These are phyloP conservation scores for Lapara coniferarum DNA, from an alignment of 2,888 invertebrate species.

Conservation along the genomic window DNA sequence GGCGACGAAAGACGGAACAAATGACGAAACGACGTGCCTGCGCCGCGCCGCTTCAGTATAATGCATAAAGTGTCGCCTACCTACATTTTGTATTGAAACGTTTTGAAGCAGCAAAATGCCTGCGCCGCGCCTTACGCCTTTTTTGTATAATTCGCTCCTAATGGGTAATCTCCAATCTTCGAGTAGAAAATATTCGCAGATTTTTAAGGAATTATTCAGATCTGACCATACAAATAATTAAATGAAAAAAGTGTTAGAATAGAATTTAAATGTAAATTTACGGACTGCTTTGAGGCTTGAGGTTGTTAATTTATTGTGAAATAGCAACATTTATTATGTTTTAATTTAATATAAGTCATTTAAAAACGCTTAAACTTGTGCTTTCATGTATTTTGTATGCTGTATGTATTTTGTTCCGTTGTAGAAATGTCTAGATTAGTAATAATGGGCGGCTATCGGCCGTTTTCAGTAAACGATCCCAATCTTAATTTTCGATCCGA, in stretches of 20 bases:
- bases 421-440: not conserved
- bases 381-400: not conserved
- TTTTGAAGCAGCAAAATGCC: too few species aligned
- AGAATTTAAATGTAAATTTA: not conserved
- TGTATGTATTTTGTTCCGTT: conserved; percentile 1
- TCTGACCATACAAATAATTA: not conserved
- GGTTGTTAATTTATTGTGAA: not conserved
- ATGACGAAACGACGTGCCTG: too few species aligned
- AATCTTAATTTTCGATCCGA: too few species aligned
- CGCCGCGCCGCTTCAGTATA: too few species aligned
- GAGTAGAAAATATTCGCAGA: too few species aligned
- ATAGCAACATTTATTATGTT: not conserved
- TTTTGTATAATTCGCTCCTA: too few species aligned
- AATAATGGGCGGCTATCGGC: not conserved
- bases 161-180: too few species aligned
- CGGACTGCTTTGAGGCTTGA: not conserved
- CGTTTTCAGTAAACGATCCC: too few species aligned
- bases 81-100: too few species aligned
- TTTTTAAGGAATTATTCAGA: not conserved
- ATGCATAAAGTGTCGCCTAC: too few species aligned
- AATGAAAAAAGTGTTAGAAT: not conserved
- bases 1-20: too few species aligned
- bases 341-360: not conserved
- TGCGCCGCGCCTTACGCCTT: too few species aligned
- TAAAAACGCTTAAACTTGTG: conserved; percentile 10